Evolutionary conservation across 2,888 invertebrate species (phyloP), one percentile per base, ranked within the genome.

Genomic region (Andrena trimmerana): DNA sequence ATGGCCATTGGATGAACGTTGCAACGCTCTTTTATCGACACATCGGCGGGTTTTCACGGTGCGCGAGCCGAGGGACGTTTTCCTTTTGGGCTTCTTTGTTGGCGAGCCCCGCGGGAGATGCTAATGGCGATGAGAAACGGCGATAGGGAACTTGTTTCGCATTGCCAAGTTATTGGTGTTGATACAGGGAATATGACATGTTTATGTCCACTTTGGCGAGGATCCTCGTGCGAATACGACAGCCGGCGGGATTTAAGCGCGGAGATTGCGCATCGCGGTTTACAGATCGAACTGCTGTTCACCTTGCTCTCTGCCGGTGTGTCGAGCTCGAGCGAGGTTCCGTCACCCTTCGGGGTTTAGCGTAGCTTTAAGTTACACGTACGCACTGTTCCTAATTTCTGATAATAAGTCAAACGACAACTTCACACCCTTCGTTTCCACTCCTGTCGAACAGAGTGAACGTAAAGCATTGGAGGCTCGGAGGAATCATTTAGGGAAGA

Each of bases 31-130:
- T 75, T 69, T 75, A 76, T 70, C 75, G 75, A 76, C 42, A 42
- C 70, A 76, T 76, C 75, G 52, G 75, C 69, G 65, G 72, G 63
- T 77, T 70, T 77, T 72, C 76, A 77, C 76, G 76, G 76, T 76
- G 31, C 63, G 16, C 71, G 70, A 29, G 4, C 24, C 31, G 42
- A 54, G 71, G 71, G 29, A 76, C 71, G 63, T 63, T 76, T 76
- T 63, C 68, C 63, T 76, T 76, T 76, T 76, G 65, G 48, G 63
- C 33, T 48, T 65, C 63, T 72, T 76, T 76, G 75, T 77, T 65
- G 63, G 62, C 2, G 20, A 54, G 16, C 52, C 16, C 31, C 54
- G 20, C 16, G 48, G 31, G 59, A 48, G 65, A 65, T 48, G 65
- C 65, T 48, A 65, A 65, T 48, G 63, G 48, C 52, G 76, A 76